Conservation (phyloP, 2,888 invertebrate species). For the Deilephila porcellus region DNA sequence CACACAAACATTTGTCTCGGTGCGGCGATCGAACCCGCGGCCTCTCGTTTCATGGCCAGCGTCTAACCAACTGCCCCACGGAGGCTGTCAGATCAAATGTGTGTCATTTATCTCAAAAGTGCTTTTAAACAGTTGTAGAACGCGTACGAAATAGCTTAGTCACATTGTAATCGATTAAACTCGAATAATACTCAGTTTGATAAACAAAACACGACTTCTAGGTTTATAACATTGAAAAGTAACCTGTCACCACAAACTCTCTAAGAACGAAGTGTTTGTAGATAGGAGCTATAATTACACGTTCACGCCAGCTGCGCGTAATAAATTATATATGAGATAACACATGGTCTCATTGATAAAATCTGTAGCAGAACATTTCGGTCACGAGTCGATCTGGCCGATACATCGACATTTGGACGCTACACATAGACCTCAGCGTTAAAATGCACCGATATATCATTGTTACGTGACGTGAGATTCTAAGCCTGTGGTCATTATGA, state of each 20-base stretch:
- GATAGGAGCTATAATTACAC: conserved; percentile 15
- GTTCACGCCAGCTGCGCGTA: conserved; percentile 11
- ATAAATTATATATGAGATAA: conserved; percentile 25
- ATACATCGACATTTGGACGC: conserved; percentile 5
- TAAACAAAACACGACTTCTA: not conserved
- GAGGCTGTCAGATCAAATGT: too few relatives aligned
- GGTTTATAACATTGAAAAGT: not conserved
- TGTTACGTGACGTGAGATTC: not conserved
- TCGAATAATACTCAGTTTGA: not conserved
- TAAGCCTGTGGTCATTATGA: not conserved
- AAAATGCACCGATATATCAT: not conserved
- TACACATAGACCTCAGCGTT: not conserved
- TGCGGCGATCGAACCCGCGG: too few relatives aligned
- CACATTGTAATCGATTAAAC: not conserved
- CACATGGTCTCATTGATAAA: conserved; percentile 22
- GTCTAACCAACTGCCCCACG: too few relatives aligned
- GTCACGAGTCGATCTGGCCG: conserved; percentile 40
- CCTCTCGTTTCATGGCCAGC: too few relatives aligned
- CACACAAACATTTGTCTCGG: too few relatives aligned
- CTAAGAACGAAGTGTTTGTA: not conserved
- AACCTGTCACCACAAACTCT: not conserved
- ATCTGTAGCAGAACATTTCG: conserved; percentile 43
- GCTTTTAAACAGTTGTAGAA: too few relatives aligned
- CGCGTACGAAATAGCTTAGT: too few relatives aligned
- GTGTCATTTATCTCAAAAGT: too few relatives aligned